A percentile compares a stretch with the other conserved stretches of the same genome.
Evolutionary conservation across 2,888 invertebrate species (phyloP).

Genomic region (Mythimna albipuncta): DNA sequence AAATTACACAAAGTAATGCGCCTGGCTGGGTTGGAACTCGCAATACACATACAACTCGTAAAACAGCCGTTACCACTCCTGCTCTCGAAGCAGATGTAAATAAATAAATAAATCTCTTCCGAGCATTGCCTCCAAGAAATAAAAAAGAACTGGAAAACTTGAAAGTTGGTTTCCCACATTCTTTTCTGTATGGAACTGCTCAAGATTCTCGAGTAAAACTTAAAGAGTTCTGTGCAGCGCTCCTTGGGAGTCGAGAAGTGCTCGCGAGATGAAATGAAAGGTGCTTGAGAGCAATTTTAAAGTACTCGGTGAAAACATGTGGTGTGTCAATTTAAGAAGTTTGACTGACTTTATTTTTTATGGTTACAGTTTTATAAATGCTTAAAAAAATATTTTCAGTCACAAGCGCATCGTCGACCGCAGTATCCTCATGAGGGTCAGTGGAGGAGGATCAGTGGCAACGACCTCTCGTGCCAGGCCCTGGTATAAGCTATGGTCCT

Average conservation of each 20-base stretch:
- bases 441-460: too few species aligned
- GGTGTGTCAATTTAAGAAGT: background rate
- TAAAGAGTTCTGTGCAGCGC: conserved; percentile 21
- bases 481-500: too few species aligned
- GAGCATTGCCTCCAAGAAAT: background rate
- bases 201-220: conserved; percentile 16
- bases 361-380: too few species aligned
- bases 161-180: background rate
- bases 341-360: too few species aligned
- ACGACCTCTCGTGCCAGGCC: too few species aligned
- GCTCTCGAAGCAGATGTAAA: background rate
- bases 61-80: too few species aligned
- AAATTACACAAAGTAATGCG: too few species aligned
- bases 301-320: conserved; percentile 4
- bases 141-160: conserved; percentile 6
- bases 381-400: too few species aligned
- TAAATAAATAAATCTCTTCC: background rate
- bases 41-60: too few species aligned
- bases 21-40: too few species aligned
- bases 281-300: conserved; percentile 21
- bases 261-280: conserved; percentile 34
- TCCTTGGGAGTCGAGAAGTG: background rate
- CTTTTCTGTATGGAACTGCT: conserved; percentile 23
- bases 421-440: too few species aligned
- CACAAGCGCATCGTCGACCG: too few species aligned